These are phyloP conservation scores for Pipistrellus nathusii DNA, from an alignment of 2,797 vertebrate genomes.

Conservation along the genomic window DNA sequence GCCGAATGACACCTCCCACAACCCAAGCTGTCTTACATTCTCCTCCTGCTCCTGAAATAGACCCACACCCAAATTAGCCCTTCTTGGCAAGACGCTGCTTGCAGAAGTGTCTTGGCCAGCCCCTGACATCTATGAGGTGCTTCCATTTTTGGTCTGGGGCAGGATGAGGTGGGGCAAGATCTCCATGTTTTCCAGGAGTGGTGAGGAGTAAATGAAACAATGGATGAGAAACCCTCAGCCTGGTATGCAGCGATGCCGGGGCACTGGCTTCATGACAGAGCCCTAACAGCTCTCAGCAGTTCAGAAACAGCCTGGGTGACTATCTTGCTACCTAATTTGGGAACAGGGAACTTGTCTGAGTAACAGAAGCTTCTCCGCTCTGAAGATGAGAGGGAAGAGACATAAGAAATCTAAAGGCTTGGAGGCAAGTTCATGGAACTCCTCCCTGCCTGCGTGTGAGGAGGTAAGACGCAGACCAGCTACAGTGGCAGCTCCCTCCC, in stretches of 20 bases:
- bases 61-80: background rate
- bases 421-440: background rate
- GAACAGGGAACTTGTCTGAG: background rate
- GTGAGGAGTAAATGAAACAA: background rate
- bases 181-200: background rate
- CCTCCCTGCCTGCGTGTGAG: background rate
- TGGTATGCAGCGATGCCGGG: accelerated
- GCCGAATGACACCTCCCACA: slow-evolving; percentile 50
- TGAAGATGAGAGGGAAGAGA: background rate
- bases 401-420: background rate
- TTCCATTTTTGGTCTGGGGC: background rate
- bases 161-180: background rate
- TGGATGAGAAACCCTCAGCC: background rate
- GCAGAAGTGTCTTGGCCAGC: background rate
- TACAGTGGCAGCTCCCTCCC: background rate
- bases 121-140: background rate
- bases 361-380: background rate
- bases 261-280: background rate
- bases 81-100: background rate
- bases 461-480: background rate
- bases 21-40: slow-evolving; percentile 62
- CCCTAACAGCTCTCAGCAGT: background rate
- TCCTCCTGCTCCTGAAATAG: slow-evolving; percentile 69
- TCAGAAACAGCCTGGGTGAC: background rate
- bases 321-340: background rate